Percentiles rank a stretch among this genome's conserved stretches.
phyloP scores from a whole-genome alignment of 1,140 invertebrate genomes.

The Agrilus planipennis region DNA sequence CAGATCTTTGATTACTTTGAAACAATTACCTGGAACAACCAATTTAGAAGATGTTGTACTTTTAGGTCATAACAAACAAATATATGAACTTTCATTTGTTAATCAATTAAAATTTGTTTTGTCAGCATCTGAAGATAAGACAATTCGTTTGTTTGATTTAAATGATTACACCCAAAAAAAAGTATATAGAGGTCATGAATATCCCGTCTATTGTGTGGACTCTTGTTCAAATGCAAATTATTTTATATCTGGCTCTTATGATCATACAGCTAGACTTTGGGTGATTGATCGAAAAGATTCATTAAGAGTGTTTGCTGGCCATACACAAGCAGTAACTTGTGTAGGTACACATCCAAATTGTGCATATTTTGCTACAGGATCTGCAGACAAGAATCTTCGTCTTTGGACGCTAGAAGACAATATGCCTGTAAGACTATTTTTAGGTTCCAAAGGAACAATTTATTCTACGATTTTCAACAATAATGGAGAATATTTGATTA shows the following conservation, averaged over 20 bases:
- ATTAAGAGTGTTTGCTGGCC: conserved; percentile 68
- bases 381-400: conserved; percentile 51
- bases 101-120: conserved; percentile 16
- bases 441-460: conserved; percentile 48
- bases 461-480: conserved; percentile 55
- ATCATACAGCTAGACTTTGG: conserved; percentile 77
- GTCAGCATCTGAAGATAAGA: conserved; percentile 25
- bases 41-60: conserved; percentile 20
- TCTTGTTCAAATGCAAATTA: conserved; percentile 59
- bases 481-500: conserved; percentile 55
- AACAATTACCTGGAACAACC: conserved; percentile 10
- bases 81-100: conserved; percentile 23
- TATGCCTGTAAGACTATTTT: conserved; percentile 45
- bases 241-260: conserved; percentile 71
- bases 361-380: conserved; percentile 54
- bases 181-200: conserved; percentile 57
- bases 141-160: conserved; percentile 14
- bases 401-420: conserved; percentile 54
- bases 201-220: conserved; percentile 78
- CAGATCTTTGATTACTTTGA: conserved; percentile 12
- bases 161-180: conserved; percentile 8
- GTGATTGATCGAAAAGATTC: conserved; percentile 67
- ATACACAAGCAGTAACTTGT: conserved; percentile 72
- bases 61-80: conserved; percentile 20
- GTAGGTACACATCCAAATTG: conserved; percentile 60